Evolutionary conservation across 2,888 invertebrate genomes (phyloP).

Genomic region (Cecidostiba fungosa): DNA sequence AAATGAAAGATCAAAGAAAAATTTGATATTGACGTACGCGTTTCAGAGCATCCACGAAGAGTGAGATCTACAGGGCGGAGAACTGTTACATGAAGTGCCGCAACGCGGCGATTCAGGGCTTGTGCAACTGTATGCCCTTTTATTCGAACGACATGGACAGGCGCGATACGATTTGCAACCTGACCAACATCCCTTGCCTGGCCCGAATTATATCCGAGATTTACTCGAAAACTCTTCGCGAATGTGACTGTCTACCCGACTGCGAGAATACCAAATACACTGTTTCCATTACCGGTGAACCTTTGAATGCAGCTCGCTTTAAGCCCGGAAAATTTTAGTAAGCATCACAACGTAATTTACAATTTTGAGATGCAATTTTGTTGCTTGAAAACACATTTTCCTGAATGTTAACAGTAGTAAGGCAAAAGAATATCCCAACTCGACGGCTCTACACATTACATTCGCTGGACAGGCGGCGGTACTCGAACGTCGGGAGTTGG

Average conservation of each 20-base stretch:
- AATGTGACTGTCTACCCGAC: constrained; percentile 70
- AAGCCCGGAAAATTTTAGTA: constrained; percentile 69
- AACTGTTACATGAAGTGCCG: constrained; percentile 76
- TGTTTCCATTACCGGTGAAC: constrained; percentile 64
- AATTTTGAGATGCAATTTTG: neutral
- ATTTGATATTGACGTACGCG: neutral
- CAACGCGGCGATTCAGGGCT: constrained; percentile 66
- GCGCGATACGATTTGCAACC: constrained; percentile 70
- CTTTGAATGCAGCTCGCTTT: constrained; percentile 66
- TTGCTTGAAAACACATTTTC: neutral
- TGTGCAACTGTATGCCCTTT: constrained; percentile 77
- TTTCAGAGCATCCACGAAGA: constrained; percentile 64
- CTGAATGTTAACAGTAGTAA: constrained; percentile 62
- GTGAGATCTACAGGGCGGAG: constrained; percentile 69
- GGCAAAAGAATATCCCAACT: constrained; percentile 64
- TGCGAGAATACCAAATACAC: constrained; percentile 68
- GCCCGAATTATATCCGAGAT: constrained; percentile 65
- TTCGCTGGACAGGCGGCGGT: constrained; percentile 68
- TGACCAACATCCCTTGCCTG: constrained; percentile 74
- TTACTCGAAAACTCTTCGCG: constrained; percentile 64
- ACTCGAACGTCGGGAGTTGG: constrained; percentile 68
- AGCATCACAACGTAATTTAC: constrained; percentile 60
- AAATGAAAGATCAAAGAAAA: neutral
- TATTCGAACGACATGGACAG: constrained; percentile 69
- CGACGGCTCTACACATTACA: constrained; percentile 70